phyloP scores from a whole-genome alignment of 1,140 invertebrate genomes.

The Atta colombica region DNA sequence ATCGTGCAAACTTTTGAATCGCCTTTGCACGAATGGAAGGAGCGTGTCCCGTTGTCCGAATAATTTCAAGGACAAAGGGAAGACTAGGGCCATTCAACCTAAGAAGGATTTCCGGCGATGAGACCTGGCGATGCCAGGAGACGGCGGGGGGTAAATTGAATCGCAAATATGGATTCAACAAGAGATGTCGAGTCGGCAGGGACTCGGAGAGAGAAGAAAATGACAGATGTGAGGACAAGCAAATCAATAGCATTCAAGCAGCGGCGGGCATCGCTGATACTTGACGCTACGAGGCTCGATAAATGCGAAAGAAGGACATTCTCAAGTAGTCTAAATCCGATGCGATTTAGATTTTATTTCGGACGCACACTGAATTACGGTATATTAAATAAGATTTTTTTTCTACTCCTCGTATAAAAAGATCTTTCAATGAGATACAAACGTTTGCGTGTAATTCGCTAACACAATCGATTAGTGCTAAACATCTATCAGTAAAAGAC shows the following conservation, averaged over 20 bases:
- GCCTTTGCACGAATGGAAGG: background rate
- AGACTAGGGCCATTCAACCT: slow-evolving; percentile 44
- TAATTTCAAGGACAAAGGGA: slow-evolving; percentile 60
- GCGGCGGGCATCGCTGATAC: slow-evolving; percentile 20
- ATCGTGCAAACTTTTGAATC: background rate
- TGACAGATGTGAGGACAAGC: slow-evolving; percentile 57
- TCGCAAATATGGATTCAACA: slow-evolving; percentile 66
- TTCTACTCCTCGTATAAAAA: background rate
- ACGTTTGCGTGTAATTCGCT: background rate
- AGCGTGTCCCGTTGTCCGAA: background rate
- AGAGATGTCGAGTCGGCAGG: slow-evolving; percentile 12
- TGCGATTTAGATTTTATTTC: background rate
- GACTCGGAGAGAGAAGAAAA: slow-evolving; percentile 50
- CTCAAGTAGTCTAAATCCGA: background rate
- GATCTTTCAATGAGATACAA: background rate
- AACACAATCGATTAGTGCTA: background rate
- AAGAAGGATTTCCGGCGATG: slow-evolving; percentile 60
- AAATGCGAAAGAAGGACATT: background rate
- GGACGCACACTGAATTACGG: background rate
- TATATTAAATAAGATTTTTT: background rate
- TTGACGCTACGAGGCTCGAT: slow-evolving; percentile 34
- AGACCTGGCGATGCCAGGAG: background rate
- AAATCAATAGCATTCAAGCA: slow-evolving; percentile 48
- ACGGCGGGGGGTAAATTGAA: slow-evolving; percentile 65
- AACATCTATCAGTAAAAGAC: too few species aligned